Conservation (phyloP, 2,797 vertebrate genomes). For the Cyclura pinguis region DNA sequence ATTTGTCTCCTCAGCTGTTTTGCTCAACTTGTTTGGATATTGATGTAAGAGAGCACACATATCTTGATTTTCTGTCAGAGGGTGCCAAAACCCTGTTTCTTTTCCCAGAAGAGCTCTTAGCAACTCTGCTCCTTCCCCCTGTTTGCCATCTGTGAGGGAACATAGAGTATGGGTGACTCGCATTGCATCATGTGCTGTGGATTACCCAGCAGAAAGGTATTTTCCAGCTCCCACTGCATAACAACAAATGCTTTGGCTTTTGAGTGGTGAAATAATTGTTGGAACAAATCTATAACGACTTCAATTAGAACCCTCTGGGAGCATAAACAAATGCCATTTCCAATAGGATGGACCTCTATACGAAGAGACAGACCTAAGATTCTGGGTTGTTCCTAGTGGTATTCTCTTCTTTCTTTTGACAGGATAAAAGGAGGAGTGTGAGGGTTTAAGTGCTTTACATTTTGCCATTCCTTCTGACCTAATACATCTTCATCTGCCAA, state of each 20-base stretch:
- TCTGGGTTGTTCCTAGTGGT: rapidly evolving
- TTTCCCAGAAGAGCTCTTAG: rapidly evolving
- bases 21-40: conserved; percentile 21
- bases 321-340: conserved; percentile 25
- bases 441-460: not conserved
- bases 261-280: rapidly evolving
- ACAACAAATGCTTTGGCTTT: not conserved
- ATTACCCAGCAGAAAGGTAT: not conserved
- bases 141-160: not conserved
- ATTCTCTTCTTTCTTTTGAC: not conserved
- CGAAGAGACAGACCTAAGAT: not conserved
- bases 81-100: not conserved
- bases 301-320: not conserved
- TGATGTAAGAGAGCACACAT: conserved; percentile 23
- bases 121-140: not conserved
- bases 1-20: conserved; percentile 20
- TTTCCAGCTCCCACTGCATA: not conserved
- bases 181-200: not conserved
- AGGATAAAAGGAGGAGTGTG: not conserved
- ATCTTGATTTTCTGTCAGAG: not conserved
- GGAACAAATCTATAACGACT: not conserved
- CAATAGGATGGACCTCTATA: not conserved
- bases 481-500: not conserved
- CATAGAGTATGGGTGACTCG: rapidly evolving
- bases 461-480: not conserved